phyloP scores from a whole-genome alignment of 2,113 vertebrate species.

The Urocitellus parryii region DNA sequence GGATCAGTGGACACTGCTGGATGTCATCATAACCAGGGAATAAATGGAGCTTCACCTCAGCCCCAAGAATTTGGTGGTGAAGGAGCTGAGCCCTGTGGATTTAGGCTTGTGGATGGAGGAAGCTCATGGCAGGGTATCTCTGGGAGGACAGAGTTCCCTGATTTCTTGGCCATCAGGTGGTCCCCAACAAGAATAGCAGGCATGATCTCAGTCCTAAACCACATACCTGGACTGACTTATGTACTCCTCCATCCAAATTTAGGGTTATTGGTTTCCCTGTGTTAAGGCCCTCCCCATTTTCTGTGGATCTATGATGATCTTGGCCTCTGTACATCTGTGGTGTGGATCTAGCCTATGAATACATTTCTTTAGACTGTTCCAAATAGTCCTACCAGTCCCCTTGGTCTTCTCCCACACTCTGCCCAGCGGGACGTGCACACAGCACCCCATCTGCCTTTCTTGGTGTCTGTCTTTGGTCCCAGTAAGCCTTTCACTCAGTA shows the following conservation, averaged over 20 bases:
- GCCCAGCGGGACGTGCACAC: not conserved
- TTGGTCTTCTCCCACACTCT: not conserved
- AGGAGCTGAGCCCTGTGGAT: not conserved
- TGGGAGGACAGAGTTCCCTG: not conserved
- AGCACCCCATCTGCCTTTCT: not conserved
- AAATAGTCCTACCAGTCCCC: not conserved
- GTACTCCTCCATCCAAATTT: not conserved
- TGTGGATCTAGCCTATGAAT: not conserved
- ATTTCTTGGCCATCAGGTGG: not conserved
- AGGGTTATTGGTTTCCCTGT: not conserved
- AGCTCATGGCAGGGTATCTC: not conserved
- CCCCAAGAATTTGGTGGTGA: not conserved
- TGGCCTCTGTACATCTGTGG: not conserved
- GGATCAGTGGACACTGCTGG: not conserved
- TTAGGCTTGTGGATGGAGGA: not conserved
- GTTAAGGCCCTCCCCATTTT: not conserved
- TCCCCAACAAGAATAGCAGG: not conserved
- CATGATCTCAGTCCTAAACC: not conserved
- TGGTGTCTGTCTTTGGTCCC: not conserved
- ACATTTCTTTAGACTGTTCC: not conserved
- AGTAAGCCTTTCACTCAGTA: not conserved
- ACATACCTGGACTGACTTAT: not conserved
- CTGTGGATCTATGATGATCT: not conserved
- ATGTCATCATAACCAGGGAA: not conserved
- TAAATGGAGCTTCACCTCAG: not conserved